phyloP scores from a whole-genome alignment of 2,888 invertebrate genomes.

The Sinotaia quadrata region DNA sequence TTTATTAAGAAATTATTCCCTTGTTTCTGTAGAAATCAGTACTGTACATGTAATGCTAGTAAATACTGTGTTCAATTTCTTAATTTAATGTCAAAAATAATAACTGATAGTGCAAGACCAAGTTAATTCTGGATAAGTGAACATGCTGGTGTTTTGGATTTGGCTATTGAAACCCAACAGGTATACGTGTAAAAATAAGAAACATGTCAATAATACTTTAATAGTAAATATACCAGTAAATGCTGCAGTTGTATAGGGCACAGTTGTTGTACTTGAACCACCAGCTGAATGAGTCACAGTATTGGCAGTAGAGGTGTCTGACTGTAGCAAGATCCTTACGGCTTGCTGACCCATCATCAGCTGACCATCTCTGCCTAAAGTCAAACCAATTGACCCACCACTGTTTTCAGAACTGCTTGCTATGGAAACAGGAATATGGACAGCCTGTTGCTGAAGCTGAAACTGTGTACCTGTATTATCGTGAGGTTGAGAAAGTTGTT shows the following conservation, averaged over 20 bases:
- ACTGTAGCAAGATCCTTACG: constrained; percentile 1
- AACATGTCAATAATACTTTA: too few relatives aligned
- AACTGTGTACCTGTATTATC: background rate
- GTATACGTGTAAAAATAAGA: too few relatives aligned
- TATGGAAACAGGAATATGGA: constrained; percentile 12
- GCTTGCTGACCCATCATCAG: constrained; percentile 18
- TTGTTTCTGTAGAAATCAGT: too few relatives aligned
- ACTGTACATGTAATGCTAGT: too few relatives aligned
- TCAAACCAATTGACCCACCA: background rate
- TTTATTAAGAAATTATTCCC: too few relatives aligned
- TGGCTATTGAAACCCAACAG: too few relatives aligned
- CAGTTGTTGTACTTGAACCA: background rate
- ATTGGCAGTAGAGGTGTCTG: background rate
- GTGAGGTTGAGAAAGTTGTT: constrained; percentile 13
- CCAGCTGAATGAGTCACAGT: too few relatives aligned
- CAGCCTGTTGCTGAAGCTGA: constrained; percentile 12
- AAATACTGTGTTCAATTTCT: too few relatives aligned
- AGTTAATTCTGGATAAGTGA: too few relatives aligned
- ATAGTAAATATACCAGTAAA: background rate
- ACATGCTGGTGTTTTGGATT: too few relatives aligned
- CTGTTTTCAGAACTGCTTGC: constrained; percentile 5
- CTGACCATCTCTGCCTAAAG: constrained; percentile 15
- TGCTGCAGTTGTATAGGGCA: background rate
- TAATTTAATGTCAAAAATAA: too few relatives aligned
- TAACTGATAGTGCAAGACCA: too few relatives aligned